phyloP scores from a whole-genome alignment of 2,113 vertebrate species.

The Alouatta palliata region DNA sequence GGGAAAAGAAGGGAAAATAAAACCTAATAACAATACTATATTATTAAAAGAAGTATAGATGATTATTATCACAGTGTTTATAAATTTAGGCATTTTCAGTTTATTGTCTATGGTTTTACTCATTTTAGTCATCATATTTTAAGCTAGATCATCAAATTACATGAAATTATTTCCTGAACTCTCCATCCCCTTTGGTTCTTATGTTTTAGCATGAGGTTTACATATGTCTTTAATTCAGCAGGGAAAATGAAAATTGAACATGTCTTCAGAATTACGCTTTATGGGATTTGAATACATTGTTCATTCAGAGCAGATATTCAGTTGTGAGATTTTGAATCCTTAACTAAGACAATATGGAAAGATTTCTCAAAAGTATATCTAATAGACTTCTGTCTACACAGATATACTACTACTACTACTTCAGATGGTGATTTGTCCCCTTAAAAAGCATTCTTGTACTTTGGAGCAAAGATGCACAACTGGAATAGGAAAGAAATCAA shows the following conservation, averaged over 20 bases:
- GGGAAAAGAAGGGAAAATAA: background rate
- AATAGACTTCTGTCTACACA: background rate
- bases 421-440: background rate
- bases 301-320: background rate
- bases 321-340: background rate
- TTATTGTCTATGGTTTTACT: background rate
- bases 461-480: background rate
- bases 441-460: background rate
- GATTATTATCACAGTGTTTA: background rate
- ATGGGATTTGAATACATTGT: slow-evolving; percentile 11
- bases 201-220: background rate
- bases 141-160: background rate
- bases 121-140: background rate
- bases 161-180: background rate
- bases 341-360: background rate
- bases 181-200: background rate
- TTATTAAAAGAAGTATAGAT: background rate
- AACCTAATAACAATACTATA: background rate
- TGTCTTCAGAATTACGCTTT: background rate
- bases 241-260: background rate
- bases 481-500: background rate
- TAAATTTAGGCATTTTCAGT: background rate
- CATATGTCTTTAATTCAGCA: background rate
- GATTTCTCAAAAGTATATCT: background rate
- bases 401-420: background rate